Evolutionary conservation across 2,113 vertebrate species (phyloP).

Genomic region (Lepus europaeus): DNA sequence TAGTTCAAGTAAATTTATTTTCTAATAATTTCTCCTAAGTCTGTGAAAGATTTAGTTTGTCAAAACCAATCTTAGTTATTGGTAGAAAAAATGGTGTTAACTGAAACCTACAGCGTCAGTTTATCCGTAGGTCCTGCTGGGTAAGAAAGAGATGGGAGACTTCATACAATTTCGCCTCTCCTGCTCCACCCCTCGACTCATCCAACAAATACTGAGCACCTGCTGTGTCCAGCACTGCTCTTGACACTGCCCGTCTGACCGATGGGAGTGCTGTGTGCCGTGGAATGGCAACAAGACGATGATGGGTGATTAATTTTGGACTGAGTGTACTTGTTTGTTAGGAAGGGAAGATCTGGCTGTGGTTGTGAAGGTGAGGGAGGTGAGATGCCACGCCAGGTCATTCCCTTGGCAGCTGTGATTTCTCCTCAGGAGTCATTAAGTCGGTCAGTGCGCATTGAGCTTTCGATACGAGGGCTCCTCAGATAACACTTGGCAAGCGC

Average conservation of each 20-base stretch:
- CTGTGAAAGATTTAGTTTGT: conserved; percentile 45
- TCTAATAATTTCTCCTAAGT: conserved; percentile 27
- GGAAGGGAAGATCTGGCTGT: not conserved
- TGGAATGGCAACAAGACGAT: conserved; percentile 34
- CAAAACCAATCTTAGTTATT: conserved; percentile 35
- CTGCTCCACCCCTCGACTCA: not conserved
- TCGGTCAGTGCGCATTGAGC: not conserved
- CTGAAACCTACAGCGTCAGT: conserved; percentile 5
- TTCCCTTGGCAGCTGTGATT: not conserved
- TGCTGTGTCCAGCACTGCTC: not conserved
- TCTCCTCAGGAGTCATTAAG: not conserved
- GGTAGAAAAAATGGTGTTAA: not conserved
- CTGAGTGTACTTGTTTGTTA: conserved; percentile 8
- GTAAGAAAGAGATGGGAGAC: not conserved
- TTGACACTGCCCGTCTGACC: not conserved
- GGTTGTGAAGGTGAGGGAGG: not conserved
- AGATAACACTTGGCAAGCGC: too few species aligned
- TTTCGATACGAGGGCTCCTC: not conserved
- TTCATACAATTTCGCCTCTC: not conserved
- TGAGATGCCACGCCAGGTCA: not conserved
- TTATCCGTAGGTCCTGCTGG: conserved; percentile 21
- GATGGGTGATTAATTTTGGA: not conserved
- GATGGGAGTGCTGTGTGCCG: not conserved
- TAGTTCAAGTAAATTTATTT: conserved; percentile 24
- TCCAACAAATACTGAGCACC: not conserved